Base-by-base conservation (phyloP, 2,113 vertebrate genomes). In the Rutilus rutilus region DNA sequence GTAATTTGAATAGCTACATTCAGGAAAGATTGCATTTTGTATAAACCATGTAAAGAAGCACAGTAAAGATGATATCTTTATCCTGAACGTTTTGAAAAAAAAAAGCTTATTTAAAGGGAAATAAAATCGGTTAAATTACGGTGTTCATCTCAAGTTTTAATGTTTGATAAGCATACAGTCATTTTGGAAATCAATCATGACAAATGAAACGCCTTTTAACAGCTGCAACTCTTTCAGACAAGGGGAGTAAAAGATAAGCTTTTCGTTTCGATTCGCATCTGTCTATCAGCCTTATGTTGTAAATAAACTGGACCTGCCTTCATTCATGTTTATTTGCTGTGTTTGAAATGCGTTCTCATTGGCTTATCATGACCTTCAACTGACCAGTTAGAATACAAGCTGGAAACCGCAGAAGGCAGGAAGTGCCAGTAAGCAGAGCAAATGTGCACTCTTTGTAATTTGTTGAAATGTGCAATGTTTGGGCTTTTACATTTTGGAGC, bases 401-500 rank as follows among this genome's bases (percentile, higher is more conserved):
- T 91, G 92, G 91, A 92, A 94, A 93, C 94, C 94, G 91, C 50
- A 2, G 67, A 52, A 73, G 67, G 30, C 81, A 83, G 50, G 30
- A 83, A 57, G 27, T 10, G 45, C 39, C n/a, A 9, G 69, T 45
- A 42, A 92, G 95, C 95, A 95, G 94, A 97, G 96, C 96, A 97
- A 97, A 97, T 96, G 97, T 96, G 97, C 96, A 97, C 96, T 93
- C 93, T 60, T 75, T 95, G 91, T 96, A 93, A 90, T 93, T 74
- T 96, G 95, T 92, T 95, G 95, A 96, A 96, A 97, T 96, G 97
- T 99, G 97, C 97, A 98, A 98, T 99, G 97, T 98, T 96, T 96
- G 97, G 96, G 97, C 97, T 99, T 98, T 97, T 98, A 97, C 96
- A 96, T 98, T 97, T 98, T 97, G 97, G 97, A 98, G 97, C 96